Evolutionary conservation across 2,113 vertebrate species (phyloP).

Genomic region (Bambusicola thoracicus): DNA sequence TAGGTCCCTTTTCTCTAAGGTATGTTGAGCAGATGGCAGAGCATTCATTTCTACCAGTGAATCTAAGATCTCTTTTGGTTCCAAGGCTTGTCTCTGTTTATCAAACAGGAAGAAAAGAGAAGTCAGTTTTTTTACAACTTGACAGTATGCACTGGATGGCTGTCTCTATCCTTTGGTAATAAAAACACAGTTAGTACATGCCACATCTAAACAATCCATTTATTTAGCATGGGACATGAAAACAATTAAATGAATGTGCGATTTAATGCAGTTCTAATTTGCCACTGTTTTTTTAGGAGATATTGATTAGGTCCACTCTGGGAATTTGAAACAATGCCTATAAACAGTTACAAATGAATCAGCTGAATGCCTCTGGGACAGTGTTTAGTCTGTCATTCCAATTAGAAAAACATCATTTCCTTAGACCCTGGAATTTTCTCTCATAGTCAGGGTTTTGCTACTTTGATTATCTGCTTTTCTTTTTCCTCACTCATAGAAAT

Average conservation of each 20-base stretch:
- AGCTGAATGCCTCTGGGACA: neutral
- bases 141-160: neutral
- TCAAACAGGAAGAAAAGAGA: slow-evolving; percentile 32
- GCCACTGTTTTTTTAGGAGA: slow-evolving; percentile 59
- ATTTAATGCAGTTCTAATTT: slow-evolving; percentile 55
- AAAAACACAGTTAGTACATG: neutral
- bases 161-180: slow-evolving; percentile 18
- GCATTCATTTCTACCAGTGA: slow-evolving; percentile 47
- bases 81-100: neutral
- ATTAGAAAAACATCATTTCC: neutral
- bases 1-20: slow-evolving; percentile 71
- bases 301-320: neutral
- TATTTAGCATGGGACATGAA: slow-evolving; percentile 25
- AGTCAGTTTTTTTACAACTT: slow-evolving; percentile 9
- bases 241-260: slow-evolving; percentile 5
- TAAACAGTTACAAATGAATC: slow-evolving; percentile 35
- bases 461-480: neutral
- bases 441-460: neutral
- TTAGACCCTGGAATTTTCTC: neutral
- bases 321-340: slow-evolving; percentile 8
- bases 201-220: neutral
- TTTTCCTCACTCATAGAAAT: neutral
- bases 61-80: slow-evolving; percentile 36
- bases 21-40: slow-evolving; percentile 71
- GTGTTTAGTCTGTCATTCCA: neutral